A percentile compares a stretch with the other conserved stretches of the same genome.
phyloP scores from a whole-genome alignment of 2,113 vertebrate species.

The Myotis brandtii region DNA sequence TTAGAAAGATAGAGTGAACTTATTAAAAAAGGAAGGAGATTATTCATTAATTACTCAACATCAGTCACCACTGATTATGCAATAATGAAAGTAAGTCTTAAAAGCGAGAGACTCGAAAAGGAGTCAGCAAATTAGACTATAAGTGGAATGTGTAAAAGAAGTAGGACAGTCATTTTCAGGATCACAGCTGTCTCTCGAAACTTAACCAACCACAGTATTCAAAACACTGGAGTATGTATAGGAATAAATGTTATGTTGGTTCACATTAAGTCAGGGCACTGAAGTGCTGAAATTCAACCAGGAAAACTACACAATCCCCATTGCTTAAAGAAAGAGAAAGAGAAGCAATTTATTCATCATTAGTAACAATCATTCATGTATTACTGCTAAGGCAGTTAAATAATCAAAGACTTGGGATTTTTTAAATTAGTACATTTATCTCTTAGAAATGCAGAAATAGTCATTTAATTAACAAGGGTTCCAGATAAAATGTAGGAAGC shows the following conservation, averaged over 20 bases:
- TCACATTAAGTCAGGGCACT: conserved; percentile 50
- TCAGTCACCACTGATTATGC: conserved; percentile 60
- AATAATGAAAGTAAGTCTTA: conserved; percentile 73
- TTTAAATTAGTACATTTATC: conserved; percentile 65
- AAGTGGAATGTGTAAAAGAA: conserved; percentile 53
- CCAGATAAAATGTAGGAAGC: not conserved
- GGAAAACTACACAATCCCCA: fast-evolving
- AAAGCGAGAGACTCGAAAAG: conserved; percentile 49
- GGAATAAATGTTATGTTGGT: conserved; percentile 59
- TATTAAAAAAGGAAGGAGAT: conserved; percentile 63
- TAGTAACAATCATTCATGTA: conserved; percentile 71
- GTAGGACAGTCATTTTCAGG: conserved; percentile 17
- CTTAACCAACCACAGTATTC: not conserved
- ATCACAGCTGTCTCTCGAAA: conserved; percentile 59
- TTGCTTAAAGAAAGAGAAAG: conserved; percentile 59
- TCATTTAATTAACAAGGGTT: not conserved
- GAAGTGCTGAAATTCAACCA: conserved; percentile 54
- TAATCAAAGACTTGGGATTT: conserved; percentile 61
- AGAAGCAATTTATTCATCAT: conserved; percentile 69
- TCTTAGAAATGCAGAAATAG: not conserved
- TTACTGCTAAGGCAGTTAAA: conserved; percentile 70
- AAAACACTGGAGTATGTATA: not conserved
- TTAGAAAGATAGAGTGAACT: conserved; percentile 69
- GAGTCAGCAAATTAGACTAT: conserved; percentile 49
- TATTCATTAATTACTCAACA: conserved; percentile 76